Conservation (phyloP, 2,113 vertebrate species). For the Rhineura floridana region DNA sequence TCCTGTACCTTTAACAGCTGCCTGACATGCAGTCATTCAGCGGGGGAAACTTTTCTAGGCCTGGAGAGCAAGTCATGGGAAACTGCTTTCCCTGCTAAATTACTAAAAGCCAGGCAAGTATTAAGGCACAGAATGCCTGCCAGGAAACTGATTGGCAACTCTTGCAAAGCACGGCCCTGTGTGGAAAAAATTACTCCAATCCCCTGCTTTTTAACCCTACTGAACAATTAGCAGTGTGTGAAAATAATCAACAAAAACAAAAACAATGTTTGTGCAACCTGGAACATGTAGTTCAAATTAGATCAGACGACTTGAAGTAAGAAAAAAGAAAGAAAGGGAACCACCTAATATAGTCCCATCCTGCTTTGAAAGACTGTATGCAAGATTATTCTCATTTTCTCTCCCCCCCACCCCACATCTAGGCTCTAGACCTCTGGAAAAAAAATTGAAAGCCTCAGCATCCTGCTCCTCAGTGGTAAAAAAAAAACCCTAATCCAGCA, state of each 20-base stretch:
- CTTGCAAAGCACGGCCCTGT: not conserved
- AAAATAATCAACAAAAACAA: slow-evolving; percentile 15
- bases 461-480: not conserved
- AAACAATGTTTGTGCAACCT: slow-evolving; percentile 5
- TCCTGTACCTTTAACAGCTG: not conserved
- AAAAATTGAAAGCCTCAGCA: not conserved
- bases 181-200: not conserved
- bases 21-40: not conserved
- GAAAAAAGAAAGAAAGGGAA: not conserved
- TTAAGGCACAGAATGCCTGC: not conserved
- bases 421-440: not conserved
- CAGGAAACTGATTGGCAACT: not conserved
- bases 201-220: slow-evolving; percentile 3
- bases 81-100: not conserved
- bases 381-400: not conserved
- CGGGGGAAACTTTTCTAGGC: not conserved
- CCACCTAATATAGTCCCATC: not conserved
- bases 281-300: slow-evolving; percentile 11
- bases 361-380: not conserved
- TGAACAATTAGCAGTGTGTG: not conserved
- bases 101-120: not conserved
- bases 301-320: not conserved
- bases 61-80: not conserved
- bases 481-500: not conserved
- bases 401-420: not conserved